phyloP scores from a whole-genome alignment of 2,113 vertebrate species.

The Sorex fumeus region DNA sequence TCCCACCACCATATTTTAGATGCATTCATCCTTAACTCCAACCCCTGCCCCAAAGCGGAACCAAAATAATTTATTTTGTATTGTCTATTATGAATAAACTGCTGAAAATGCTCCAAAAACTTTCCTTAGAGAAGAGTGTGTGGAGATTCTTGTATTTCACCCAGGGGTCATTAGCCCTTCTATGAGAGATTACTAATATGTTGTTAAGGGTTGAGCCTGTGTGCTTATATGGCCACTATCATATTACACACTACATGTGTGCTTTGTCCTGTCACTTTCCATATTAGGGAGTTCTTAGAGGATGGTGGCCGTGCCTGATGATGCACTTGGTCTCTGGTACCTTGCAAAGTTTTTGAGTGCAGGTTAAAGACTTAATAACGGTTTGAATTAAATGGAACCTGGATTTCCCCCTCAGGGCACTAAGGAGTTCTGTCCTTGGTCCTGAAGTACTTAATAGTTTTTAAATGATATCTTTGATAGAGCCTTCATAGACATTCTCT shows the following conservation, averaged over 20 bases:
- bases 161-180: too few species aligned
- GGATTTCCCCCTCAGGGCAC: background rate
- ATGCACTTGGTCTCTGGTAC: background rate
- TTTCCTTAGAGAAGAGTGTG: too few species aligned
- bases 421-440: conserved; percentile 49
- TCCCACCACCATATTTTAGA: too few species aligned
- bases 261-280: background rate
- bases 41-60: too few species aligned
- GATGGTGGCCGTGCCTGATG: background rate
- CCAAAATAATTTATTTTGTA: too few species aligned
- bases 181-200: too few species aligned
- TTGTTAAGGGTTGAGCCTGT: too few species aligned
- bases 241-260: background rate
- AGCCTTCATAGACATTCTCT: background rate
- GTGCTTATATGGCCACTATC: background rate
- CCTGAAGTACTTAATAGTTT: background rate
- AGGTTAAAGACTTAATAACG: conserved; percentile 6
- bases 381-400: background rate
- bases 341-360: background rate
- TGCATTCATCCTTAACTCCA: too few species aligned
- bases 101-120: too few species aligned
- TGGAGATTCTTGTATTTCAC: too few species aligned
- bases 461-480: background rate
- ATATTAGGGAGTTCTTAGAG: background rate
- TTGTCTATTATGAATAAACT: too few species aligned